Conservation (phyloP, 1,140 invertebrate genomes). For the Harpegnathos saltator region DNA sequence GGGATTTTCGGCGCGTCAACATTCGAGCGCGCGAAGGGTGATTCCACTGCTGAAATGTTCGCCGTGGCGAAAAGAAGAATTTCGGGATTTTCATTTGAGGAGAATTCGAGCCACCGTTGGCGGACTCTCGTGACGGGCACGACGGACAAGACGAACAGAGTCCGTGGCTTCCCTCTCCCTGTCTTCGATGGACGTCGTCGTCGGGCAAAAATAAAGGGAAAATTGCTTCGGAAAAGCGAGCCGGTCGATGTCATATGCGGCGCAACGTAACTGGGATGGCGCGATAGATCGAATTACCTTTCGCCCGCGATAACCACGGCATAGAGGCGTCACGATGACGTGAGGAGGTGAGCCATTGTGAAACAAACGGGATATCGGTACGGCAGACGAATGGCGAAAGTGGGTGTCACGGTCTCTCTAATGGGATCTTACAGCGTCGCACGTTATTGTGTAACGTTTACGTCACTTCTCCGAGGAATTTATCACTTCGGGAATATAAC, state of each 20-base stretch:
- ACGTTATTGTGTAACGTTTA: constrained; percentile 31
- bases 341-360: constrained; percentile 8
- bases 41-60: not conserved
- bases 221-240: constrained; percentile 23
- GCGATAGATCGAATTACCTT: constrained; percentile 52
- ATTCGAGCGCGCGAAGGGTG: too few relatives aligned
- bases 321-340: constrained; percentile 10
- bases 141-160: not conserved
- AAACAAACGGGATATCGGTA: constrained; percentile 32
- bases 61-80: not conserved
- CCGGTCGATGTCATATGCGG: constrained; percentile 25
- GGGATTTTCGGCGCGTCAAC: too few relatives aligned
- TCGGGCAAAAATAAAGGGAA: constrained; percentile 22
- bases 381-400: constrained; percentile 22
- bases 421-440: constrained; percentile 28
- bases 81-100: not conserved
- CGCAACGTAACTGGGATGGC: constrained; percentile 18
- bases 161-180: constrained; percentile 8
- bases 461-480: constrained; percentile 13
- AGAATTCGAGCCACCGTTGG: too few relatives aligned
- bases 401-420: constrained; percentile 21
- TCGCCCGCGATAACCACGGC: constrained; percentile 18
- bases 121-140: too few relatives aligned
- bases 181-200: not conserved
- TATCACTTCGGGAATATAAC: constrained; percentile 23